These are phyloP conservation scores for Romanogobio albipinnatus DNA, from an alignment of 2,113 vertebrate genomes.

Conservation along the genomic window DNA sequence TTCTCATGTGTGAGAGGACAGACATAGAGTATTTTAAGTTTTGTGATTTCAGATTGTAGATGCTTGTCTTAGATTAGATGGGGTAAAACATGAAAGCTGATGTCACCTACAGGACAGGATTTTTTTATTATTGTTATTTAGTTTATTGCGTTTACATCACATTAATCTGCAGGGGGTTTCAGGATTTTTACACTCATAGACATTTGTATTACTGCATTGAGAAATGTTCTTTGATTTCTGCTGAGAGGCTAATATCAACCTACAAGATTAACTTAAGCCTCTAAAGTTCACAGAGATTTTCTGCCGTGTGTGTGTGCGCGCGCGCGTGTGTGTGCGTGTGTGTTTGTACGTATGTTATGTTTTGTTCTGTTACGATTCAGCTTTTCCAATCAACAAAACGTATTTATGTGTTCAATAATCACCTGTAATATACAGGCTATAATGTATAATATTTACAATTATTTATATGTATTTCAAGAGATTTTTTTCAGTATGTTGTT, in stretches of 20 bases:
- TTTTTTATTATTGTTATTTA: neutral
- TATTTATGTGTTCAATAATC: neutral
- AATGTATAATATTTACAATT: neutral
- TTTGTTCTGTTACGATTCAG: neutral
- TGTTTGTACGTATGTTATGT: conserved; percentile 25
- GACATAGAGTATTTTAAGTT: conserved; percentile 18
- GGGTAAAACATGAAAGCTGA: neutral
- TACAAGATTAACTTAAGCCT: conserved; percentile 71
- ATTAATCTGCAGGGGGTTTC: neutral
- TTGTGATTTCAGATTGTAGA: conserved; percentile 2
- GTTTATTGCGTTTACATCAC: neutral
- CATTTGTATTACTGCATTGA: neutral
- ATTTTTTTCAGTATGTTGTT: no score
- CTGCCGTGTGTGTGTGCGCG: conserved; percentile 24
- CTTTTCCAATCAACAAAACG: neutral
- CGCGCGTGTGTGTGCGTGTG: conserved; percentile 21
- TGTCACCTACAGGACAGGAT: neutral
- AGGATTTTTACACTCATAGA: neutral
- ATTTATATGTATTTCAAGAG: neutral
- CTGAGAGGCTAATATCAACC: conserved; percentile 72
- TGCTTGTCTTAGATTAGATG: conserved; percentile 1
- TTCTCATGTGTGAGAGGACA: conserved; percentile 31
- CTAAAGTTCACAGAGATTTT: conserved; percentile 49
- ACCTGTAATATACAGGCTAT: no score
- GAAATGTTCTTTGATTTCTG: conserved; percentile 62